Evolutionary conservation across 2,888 invertebrate species (phyloP).

Genomic region (Netelia fuscicornis): DNA sequence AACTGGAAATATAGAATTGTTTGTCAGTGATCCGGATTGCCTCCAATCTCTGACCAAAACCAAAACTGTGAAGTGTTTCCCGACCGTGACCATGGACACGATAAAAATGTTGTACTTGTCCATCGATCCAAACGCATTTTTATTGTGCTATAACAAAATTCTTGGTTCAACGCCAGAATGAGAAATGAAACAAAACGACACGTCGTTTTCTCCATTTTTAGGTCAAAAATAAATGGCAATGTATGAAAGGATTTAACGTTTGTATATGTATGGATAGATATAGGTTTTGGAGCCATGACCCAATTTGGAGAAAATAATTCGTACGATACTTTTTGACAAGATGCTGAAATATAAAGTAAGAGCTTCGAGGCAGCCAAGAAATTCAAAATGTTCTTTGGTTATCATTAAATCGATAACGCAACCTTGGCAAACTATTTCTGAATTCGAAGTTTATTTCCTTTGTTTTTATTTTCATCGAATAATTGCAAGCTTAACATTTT

Average conservation of each 20-base stretch:
- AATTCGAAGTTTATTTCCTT: background rate
- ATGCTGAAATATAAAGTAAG: slow-evolving; percentile 22
- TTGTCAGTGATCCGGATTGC: slow-evolving; percentile 8
- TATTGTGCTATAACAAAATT: slow-evolving; percentile 8
- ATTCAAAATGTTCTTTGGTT: background rate
- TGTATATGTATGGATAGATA: background rate
- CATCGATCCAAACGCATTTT: slow-evolving; percentile 12
- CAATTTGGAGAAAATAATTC: slow-evolving; percentile 43
- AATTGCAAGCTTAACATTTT: background rate
- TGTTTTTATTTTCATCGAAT: background rate
- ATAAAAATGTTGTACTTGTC: slow-evolving; percentile 25
- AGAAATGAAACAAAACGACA: slow-evolving; percentile 28
- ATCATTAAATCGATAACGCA: background rate
- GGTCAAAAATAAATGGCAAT: slow-evolving; percentile 8
- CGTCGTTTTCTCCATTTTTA: slow-evolving; percentile 24
- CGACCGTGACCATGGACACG: slow-evolving; percentile 58
- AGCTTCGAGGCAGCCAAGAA: background rate
- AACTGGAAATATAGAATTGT: background rate
- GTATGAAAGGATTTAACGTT: slow-evolving; percentile 4
- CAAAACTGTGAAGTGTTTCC: slow-evolving; percentile 33
- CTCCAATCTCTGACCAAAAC: background rate
- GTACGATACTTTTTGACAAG: slow-evolving; percentile 9
- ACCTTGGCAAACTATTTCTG: background rate
- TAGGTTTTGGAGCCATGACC: slow-evolving; percentile 45
- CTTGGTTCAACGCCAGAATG: slow-evolving; percentile 56